A percentile compares a stretch with the other conserved stretches of the same genome.
These are phyloP conservation scores for Empis livida DNA, from an alignment of 2,888 invertebrate genomes.

Conservation along the genomic window DNA sequence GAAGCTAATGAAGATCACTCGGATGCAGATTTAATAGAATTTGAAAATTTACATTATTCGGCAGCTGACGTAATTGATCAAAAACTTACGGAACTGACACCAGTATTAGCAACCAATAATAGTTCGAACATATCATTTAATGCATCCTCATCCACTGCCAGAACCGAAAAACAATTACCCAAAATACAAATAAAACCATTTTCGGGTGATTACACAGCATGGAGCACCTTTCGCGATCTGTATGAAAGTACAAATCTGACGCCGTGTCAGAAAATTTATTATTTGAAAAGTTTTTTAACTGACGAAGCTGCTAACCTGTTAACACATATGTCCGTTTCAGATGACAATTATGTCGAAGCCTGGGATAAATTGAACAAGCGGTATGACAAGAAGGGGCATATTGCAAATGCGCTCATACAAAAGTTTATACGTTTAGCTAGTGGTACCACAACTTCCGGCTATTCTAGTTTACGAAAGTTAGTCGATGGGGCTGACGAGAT, in stretches of 20 bases:
- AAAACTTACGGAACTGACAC: too few species aligned
- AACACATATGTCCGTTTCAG: conserved; percentile 10
- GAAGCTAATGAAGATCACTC: too few species aligned
- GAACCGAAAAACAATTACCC: too few species aligned
- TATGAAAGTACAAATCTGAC: conserved; percentile 9
- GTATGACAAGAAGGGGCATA: conserved; percentile 8
- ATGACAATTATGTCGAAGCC: conserved; percentile 9
- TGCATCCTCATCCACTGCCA: too few species aligned
- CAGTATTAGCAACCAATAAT: too few species aligned
- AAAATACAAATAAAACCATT: conserved; percentile 12
- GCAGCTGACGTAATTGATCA: too few species aligned
- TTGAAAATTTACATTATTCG: too few species aligned
- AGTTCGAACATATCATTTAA: too few species aligned
- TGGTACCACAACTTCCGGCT: not conserved
- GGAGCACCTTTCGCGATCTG: conserved; percentile 11
- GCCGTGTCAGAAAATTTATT: conserved; percentile 10
- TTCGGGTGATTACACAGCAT: conserved; percentile 10
- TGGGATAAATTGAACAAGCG: conserved; percentile 9
- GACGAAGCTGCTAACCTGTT: conserved; percentile 11
- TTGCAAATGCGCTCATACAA: conserved; percentile 5
- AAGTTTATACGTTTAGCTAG: conserved; percentile 7
- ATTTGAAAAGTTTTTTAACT: conserved; percentile 9
- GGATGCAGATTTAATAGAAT: too few species aligned
- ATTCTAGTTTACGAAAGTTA: not conserved
- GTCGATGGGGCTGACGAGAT: too few species aligned